Conservation (phyloP, 2,888 invertebrate species). For the Metacarcinus magister region DNA sequence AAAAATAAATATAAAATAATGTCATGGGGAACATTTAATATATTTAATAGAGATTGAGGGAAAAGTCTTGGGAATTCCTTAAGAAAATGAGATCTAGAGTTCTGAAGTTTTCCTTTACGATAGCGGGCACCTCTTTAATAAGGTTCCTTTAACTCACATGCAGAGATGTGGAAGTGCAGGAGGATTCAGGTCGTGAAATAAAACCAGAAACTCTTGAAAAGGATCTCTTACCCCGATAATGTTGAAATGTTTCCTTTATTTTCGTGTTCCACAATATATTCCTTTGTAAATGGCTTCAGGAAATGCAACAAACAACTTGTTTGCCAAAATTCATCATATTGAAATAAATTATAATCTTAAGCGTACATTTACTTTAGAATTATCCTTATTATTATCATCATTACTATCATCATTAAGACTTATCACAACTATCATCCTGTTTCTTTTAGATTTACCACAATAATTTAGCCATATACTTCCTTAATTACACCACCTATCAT, state of each 20-base stretch:
- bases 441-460: no score
- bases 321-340: no score
- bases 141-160: slow-evolving; percentile 12
- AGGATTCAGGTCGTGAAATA: not conserved
- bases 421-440: no score
- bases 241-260: slow-evolving; percentile 4
- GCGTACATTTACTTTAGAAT: no score
- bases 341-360: no score
- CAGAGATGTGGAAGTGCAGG: not conserved
- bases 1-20: not conserved
- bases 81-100: not conserved
- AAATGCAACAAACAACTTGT: no score
- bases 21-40: not conserved
- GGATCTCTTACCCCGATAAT: not conserved
- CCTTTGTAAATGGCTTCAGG: not conserved
- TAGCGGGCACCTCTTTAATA: not conserved
- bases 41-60: not conserved
- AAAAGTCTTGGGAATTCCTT: not conserved
- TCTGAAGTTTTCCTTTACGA: slow-evolving; percentile 14
- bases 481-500: no score
- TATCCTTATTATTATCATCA: no score
- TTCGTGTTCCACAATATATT: not conserved
- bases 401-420: no score
- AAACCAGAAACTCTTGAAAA: not conserved
- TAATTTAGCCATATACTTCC: no score